Evolutionary conservation across 1,140 invertebrate genomes (phyloP), one percentile per base, ranked within the genome.

Genomic region (Drosophila trapezifrons): DNA sequence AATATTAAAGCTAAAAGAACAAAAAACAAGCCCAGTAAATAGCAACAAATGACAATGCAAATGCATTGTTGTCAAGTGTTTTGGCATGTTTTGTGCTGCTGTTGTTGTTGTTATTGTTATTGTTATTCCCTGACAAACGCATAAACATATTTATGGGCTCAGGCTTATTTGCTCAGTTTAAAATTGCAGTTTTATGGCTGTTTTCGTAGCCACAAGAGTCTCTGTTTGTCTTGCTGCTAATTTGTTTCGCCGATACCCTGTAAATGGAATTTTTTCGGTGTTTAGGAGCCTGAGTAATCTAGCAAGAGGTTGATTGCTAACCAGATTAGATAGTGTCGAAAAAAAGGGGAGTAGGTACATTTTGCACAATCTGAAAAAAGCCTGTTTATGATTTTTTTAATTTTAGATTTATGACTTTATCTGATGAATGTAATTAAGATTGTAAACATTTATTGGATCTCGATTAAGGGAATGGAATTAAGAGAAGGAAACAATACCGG

Each of bases 41-140:
- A 38, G 18, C 38, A 58, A 63, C 42, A 71, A 75, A 62, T 63
- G 81, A 83, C 80, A 83, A 66, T 67, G 63, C 80, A 69, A 80
- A 66, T 85, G 77, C 81, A 78, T 84, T 84, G 65, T 80, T 69
- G 81, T 63, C 81, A 74, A 80, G 76, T 77, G 67, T 73, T 72
- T 80, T 64, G 72, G 71, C 38, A 42, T 75, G 51, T 35, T 52
- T 51, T 51, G 25, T 51, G 47, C 52, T 40, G 38, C 22, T n/a
- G n/a, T 20, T 58, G 15, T 47, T 59, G 8, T 58, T 52, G 47
- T n/a, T n/a, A 4, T 22, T 22, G 22, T 66, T 74, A 38, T 58
- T 64, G 65, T 38, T 43, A n/a, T 60, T 52, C 12, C 32, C 51
- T 22, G 43, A 29, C 55, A 65, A 81, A 64, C 67, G 58, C 59